These are phyloP conservation scores for Psix sp. DNA, from an alignment of 1,140 invertebrate species.

Conservation along the genomic window DNA sequence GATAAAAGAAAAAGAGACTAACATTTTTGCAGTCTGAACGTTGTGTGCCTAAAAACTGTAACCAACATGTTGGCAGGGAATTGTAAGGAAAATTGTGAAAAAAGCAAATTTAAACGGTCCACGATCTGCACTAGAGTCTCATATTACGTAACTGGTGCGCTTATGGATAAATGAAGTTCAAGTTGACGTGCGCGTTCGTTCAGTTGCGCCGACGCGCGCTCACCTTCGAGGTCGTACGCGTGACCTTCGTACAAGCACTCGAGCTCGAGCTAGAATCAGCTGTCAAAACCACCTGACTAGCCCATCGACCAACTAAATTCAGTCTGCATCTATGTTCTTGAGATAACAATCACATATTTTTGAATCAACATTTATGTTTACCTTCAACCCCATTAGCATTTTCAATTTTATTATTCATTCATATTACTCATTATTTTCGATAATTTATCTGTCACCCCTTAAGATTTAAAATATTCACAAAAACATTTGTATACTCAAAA, in stretches of 20 bases:
- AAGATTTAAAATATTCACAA: too few relatives aligned
- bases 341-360: too few relatives aligned
- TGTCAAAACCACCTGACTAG: constrained; percentile 39
- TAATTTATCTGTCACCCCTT: too few relatives aligned
- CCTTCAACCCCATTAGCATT: too few relatives aligned
- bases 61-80: constrained; percentile 20
- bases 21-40: constrained; percentile 9
- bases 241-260: constrained; percentile 22
- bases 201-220: constrained; percentile 40
- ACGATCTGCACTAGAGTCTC: constrained; percentile 17
- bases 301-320: constrained; percentile 28
- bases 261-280: constrained; percentile 32
- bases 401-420: too few relatives aligned
- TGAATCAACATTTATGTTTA: too few relatives aligned
- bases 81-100: constrained; percentile 1
- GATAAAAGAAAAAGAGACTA: constrained; percentile 7
- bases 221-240: constrained; percentile 40
- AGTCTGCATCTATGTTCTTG: background rate
- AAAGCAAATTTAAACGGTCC: constrained; percentile 23
- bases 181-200: constrained; percentile 35
- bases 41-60: background rate
- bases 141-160: constrained; percentile 39
- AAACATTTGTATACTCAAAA: too few relatives aligned
- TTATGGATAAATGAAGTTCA: constrained; percentile 50
- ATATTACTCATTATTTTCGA: too few relatives aligned